These are phyloP conservation scores for Parotia lawesii DNA, from an alignment of 2,113 vertebrate species.

Conservation along the genomic window DNA sequence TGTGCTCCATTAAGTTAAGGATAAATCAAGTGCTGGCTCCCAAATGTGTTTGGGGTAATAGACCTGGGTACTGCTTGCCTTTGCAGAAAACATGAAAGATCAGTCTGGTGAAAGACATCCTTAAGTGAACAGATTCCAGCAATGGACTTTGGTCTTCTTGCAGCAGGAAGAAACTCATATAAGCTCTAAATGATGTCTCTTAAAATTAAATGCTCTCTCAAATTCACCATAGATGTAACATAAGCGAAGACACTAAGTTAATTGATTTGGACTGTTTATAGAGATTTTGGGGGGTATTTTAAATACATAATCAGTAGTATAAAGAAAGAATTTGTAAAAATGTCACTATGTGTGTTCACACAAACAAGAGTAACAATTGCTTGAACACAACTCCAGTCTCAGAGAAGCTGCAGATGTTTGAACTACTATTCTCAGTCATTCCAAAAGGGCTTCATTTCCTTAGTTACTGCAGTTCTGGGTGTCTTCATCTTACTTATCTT, in stretches of 20 bases:
- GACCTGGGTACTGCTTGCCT: background rate
- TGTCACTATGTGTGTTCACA: background rate
- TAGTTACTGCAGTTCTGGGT: background rate
- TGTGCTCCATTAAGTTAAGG: background rate
- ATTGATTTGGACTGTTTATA: background rate
- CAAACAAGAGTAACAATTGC: background rate
- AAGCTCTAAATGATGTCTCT: background rate
- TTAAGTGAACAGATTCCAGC: background rate
- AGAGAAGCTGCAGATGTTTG: background rate
- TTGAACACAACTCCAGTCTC: background rate
- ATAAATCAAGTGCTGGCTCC: background rate
- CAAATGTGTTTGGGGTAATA: background rate
- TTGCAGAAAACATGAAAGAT: background rate
- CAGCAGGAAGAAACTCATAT: background rate
- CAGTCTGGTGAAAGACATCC: background rate
- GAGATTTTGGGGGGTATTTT: background rate
- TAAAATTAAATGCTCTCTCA: background rate
- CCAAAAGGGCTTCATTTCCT: background rate
- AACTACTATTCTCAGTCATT: background rate
- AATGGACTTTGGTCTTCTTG: background rate
- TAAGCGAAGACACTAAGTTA: background rate
- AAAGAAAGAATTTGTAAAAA: background rate
- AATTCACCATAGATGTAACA: background rate
- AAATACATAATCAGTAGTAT: background rate
- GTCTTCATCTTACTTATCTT: background rate